These are phyloP conservation scores for Drosophila algonquin DNA, from an alignment of 2,888 invertebrate species.

Conservation along the genomic window DNA sequence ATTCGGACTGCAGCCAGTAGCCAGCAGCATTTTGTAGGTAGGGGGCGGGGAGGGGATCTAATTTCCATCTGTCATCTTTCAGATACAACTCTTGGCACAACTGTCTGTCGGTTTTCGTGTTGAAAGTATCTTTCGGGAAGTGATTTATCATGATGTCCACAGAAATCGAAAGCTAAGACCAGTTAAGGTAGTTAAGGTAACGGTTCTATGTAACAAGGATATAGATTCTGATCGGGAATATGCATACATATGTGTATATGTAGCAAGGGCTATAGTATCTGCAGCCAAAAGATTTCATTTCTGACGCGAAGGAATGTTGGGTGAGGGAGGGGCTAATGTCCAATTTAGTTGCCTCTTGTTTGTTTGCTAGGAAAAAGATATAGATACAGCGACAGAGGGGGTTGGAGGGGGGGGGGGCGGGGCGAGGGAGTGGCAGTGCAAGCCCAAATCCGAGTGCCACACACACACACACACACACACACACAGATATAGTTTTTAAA, in stretches of 20 bases:
- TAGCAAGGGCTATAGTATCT: too few relatives aligned
- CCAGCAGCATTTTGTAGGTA: neutral
- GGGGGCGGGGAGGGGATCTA: neutral
- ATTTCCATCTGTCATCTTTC: neutral
- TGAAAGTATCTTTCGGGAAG: neutral
- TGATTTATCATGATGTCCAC: too few relatives aligned
- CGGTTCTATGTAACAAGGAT: too few relatives aligned
- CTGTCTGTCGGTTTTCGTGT: neutral
- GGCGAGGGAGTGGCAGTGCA: too few relatives aligned
- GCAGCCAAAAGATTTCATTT: neutral
- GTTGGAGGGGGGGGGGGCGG: too few relatives aligned
- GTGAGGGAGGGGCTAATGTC: neutral
- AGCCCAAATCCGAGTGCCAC: slow-evolving; percentile 5
- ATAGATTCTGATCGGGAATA: too few relatives aligned
- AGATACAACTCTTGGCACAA: neutral
- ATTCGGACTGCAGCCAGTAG: neutral
- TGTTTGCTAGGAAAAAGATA: slow-evolving; percentile 12
- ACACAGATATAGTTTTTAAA: slow-evolving; percentile 11
- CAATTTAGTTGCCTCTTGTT: neutral
- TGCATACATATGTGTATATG: too few relatives aligned
- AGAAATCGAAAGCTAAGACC: too few relatives aligned
- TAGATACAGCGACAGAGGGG: slow-evolving; percentile 19
- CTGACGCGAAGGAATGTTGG: neutral
- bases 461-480: neutral
- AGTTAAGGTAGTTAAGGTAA: too few relatives aligned